Evolutionary conservation across 2,113 vertebrate species (phyloP).

Genomic region (Hemichromis elongatus): DNA sequence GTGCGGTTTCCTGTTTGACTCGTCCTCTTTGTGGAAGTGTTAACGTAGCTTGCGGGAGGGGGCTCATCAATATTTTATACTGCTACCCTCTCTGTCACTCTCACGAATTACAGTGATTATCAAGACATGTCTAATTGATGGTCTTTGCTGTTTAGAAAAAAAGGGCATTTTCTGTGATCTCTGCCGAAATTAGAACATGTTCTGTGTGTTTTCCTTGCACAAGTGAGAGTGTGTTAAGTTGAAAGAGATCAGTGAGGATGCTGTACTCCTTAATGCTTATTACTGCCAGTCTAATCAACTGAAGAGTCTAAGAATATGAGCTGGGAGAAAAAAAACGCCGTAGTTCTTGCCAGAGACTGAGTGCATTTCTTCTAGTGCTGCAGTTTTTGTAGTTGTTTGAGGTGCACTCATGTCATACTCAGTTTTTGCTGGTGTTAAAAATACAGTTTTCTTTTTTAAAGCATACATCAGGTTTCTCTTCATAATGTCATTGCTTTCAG

Average conservation of each 20-base stretch:
- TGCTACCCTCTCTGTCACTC: not conserved
- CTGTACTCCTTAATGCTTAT: not conserved
- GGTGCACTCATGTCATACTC: not conserved
- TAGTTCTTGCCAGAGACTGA: not conserved
- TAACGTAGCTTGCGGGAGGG: not conserved
- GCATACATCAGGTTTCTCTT: not conserved
- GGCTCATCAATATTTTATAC: not conserved
- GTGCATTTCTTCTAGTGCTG: not conserved
- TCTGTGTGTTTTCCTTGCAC: not conserved
- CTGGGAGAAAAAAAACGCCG: not conserved
- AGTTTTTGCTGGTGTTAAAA: not conserved
- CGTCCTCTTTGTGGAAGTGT: not conserved
- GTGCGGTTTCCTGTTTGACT: not conserved
- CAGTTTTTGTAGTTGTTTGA: not conserved
- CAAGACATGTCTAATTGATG: not conserved
- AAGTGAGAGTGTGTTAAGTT: not conserved
- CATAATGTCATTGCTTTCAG: not conserved
- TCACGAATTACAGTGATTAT: slow-evolving; percentile 17
- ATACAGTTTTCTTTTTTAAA: not conserved
- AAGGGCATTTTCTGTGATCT: not conserved
- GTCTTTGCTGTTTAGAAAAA: not conserved
- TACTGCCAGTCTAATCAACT: not conserved
- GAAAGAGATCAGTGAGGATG: not conserved
- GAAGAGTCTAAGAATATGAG: slow-evolving; percentile 6
- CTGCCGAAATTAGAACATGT: not conserved